These are phyloP conservation scores for Polyommatus icarus DNA, from an alignment of 2,888 invertebrate species.

Conservation along the genomic window DNA sequence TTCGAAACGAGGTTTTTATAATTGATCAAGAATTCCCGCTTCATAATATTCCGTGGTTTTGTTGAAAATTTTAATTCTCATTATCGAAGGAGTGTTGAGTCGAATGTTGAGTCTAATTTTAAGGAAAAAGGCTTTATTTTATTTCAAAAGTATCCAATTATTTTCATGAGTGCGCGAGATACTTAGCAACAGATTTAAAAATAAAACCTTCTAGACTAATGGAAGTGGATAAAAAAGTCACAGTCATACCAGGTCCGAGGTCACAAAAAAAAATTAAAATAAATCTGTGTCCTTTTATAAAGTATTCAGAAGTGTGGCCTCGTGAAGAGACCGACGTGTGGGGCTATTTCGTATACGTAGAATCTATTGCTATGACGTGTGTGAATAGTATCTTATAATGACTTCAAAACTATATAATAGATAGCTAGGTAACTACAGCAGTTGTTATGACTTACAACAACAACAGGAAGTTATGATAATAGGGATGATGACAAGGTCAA, in stretches of 20 bases:
- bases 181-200: background rate
- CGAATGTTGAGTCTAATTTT: background rate
- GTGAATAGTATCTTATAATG: too few species aligned
- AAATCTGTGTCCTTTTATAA: slow-evolving; percentile 1
- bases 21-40: background rate
- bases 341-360: background rate
- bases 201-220: background rate
- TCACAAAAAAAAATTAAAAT: background rate
- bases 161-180: background rate
- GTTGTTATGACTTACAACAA: too few species aligned
- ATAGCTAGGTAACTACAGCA: too few species aligned
- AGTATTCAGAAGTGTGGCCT: background rate
- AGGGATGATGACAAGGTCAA: too few species aligned
- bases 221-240: background rate
- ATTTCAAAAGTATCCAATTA: background rate
- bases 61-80: background rate
- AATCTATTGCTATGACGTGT: too few species aligned
- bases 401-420: too few species aligned
- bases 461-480: too few species aligned
- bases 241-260: background rate
- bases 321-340: background rate
- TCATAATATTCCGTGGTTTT: background rate
- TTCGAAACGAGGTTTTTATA: slow-evolving; percentile 15
- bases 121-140: background rate
- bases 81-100: background rate